Evolutionary conservation across 2,888 invertebrate species (phyloP).

Genomic region (Eustalomyia histrio): DNA sequence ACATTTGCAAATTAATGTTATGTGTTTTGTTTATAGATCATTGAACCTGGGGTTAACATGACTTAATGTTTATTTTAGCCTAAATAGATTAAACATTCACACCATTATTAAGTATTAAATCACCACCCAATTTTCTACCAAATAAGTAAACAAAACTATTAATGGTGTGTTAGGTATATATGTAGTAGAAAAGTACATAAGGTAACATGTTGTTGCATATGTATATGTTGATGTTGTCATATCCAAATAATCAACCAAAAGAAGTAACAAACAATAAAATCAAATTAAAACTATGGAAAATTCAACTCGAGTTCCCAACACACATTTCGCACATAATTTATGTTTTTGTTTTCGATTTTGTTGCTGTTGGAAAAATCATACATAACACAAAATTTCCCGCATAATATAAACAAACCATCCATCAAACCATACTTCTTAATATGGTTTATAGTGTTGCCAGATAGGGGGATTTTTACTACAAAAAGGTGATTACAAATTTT

Average conservation of each 20-base stretch:
- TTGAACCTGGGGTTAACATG: conserved; percentile 44
- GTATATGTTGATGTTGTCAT: conserved; percentile 26
- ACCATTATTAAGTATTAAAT: conserved; percentile 8
- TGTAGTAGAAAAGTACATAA: too few species aligned
- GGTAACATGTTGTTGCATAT: neutral
- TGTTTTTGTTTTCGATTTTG: conserved; percentile 23
- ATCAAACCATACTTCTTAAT: conserved; percentile 43
- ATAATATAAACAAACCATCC: conserved; percentile 40
- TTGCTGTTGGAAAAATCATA: neutral
- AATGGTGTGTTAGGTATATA: too few species aligned
- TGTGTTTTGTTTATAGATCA: conserved; percentile 28
- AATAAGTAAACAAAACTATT: conserved; percentile 5
- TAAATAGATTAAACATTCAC: conserved; percentile 13
- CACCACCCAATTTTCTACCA: conserved; percentile 19
- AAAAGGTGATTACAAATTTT: too few species aligned
- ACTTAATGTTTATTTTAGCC: conserved; percentile 43
- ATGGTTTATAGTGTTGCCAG: conserved; percentile 16
- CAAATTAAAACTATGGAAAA: conserved; percentile 34
- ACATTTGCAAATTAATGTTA: conserved; percentile 3
- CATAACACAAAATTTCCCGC: conserved; percentile 38
- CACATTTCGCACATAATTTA: conserved; percentile 52
- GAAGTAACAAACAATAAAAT: conserved; percentile 42
- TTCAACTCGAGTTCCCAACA: conserved; percentile 51
- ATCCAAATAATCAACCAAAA: conserved; percentile 22
- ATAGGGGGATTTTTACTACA: too few species aligned